A percentile compares a stretch with the other conserved stretches of the same genome.
Evolutionary conservation across 1,140 invertebrate genomes (phyloP).

Genomic region (Laupala kohalensis): DNA sequence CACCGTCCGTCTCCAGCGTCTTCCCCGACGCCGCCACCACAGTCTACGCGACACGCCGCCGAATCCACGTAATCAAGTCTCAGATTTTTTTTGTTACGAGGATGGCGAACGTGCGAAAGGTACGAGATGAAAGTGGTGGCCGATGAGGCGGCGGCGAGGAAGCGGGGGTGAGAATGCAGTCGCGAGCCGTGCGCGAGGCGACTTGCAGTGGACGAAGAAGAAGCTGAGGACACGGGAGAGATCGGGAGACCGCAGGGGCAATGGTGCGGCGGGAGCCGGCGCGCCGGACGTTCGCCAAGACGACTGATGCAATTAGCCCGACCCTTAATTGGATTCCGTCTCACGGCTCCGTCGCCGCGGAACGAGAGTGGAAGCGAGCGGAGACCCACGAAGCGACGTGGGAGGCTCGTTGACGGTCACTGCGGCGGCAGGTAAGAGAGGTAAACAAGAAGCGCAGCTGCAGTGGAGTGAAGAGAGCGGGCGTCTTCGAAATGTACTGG

Average conservation of each 20-base stretch:
- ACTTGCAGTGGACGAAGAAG: background rate
- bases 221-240: background rate
- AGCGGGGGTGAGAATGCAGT: too few relatives aligned
- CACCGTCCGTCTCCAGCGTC: background rate
- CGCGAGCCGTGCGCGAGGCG: too few relatives aligned
- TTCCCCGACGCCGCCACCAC: too few relatives aligned
- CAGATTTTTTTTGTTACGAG: background rate
- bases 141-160: background rate
- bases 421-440: background rate
- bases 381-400: too few relatives aligned
- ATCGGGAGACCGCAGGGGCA: background rate
- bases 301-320: background rate
- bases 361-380: too few relatives aligned
- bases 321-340: background rate
- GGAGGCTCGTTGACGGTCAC: too few relatives aligned
- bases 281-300: background rate
- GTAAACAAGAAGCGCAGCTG: too few relatives aligned
- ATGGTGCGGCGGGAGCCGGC: background rate
- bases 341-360: background rate
- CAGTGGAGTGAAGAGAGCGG: too few relatives aligned
- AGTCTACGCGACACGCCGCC: background rate
- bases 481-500: too few relatives aligned
- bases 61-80: background rate
- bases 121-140: background rate
- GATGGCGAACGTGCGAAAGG: background rate